A percentile compares a stretch with the other conserved stretches of the same genome.
These are phyloP conservation scores for Sebastes hubbsi DNA, from an alignment of 2,797 vertebrate species.

Conservation along the genomic window DNA sequence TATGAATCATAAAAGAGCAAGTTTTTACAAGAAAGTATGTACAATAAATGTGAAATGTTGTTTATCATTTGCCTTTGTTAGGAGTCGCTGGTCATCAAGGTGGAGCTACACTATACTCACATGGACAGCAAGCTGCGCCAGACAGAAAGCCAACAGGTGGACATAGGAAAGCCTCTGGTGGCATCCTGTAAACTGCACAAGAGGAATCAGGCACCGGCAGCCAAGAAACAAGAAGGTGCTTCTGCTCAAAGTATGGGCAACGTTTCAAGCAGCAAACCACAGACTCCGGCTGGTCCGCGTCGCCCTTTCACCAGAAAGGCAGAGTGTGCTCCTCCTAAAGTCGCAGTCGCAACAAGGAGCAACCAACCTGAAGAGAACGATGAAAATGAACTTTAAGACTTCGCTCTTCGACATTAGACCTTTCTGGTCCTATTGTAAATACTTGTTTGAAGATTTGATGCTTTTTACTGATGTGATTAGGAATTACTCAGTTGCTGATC, in stretches of 20 bases:
- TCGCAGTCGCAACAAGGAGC: constrained; percentile 56
- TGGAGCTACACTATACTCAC: constrained; percentile 84
- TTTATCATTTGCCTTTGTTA: constrained; percentile 1
- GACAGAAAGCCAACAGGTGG: constrained; percentile 76
- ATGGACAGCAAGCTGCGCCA: constrained; percentile 70
- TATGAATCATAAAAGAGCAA: not conserved
- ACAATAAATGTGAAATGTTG: not conserved
- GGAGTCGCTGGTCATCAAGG: constrained; percentile 80
- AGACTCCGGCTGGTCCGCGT: constrained; percentile 21
- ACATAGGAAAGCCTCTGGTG: constrained; percentile 83
- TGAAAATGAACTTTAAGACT: constrained; percentile 76
- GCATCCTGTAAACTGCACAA: constrained; percentile 76
- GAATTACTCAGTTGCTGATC: not conserved
- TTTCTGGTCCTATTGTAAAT: constrained; percentile 23
- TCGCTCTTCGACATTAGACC: not conserved
- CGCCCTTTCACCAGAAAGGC: constrained; percentile 78
- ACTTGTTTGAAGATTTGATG: not conserved
- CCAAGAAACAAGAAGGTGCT: constrained; percentile 18
- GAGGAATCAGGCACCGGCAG: constrained; percentile 15
- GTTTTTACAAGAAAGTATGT: not conserved
- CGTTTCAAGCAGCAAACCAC: constrained; percentile 14
- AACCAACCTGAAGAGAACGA: constrained; percentile 89
- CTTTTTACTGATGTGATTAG: not conserved
- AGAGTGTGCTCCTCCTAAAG: constrained; percentile 69
- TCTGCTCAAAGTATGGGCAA: constrained; percentile 37